Conservation (phyloP, 2,113 vertebrate species). For the Ascaphus truei region DNA sequence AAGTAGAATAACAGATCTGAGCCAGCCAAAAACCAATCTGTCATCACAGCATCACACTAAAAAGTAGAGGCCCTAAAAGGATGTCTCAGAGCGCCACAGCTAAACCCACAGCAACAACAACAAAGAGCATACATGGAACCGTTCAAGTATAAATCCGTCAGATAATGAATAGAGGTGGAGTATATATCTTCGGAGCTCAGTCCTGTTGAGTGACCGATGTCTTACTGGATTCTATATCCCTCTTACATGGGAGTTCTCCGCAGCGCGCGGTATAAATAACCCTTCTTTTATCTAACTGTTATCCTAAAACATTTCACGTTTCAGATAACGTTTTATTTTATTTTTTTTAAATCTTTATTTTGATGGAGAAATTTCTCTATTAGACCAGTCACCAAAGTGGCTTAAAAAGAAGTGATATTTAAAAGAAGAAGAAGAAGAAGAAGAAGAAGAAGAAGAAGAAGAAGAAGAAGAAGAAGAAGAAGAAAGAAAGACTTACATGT, state of each 20-base stretch:
- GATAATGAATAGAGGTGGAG: constrained; percentile 3
- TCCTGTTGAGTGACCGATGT: constrained; percentile 7
- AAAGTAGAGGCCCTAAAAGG: background rate
- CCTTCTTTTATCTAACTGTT: background rate
- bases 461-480: no score
- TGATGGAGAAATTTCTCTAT: no score
- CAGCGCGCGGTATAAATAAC: constrained; percentile 3
- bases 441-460: no score
- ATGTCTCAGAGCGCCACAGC: background rate
- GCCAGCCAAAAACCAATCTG: background rate
- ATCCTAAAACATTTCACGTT: no score
- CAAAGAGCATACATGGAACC: background rate
- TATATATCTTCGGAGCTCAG: background rate
- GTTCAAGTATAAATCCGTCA: constrained; percentile 13
- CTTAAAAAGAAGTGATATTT: no score
- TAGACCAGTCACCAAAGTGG: no score
- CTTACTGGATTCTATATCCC: background rate
- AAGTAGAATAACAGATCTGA: background rate
- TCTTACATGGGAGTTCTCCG: background rate
- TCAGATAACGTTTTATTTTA: no score
- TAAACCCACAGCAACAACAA: background rate
- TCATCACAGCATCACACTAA: constrained; percentile 3
- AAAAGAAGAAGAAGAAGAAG: no score
- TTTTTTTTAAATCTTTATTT: no score
- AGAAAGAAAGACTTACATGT: no score